Evolutionary conservation across 1,140 invertebrate genomes (phyloP).

Genomic region (Papilio xuthus): DNA sequence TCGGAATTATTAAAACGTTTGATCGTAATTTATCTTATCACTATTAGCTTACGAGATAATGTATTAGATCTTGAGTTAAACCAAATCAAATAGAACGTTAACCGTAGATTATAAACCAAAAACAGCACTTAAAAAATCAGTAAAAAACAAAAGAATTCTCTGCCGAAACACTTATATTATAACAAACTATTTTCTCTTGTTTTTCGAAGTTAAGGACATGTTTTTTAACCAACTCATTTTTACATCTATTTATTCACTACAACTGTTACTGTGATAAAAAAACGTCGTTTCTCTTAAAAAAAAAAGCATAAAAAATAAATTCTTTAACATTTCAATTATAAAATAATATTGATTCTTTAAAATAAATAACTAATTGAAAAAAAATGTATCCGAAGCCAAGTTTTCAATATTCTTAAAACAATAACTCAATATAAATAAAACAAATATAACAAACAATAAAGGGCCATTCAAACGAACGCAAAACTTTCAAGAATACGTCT

Average conservation of each 20-base stretch:
- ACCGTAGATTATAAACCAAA: background rate
- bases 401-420: background rate
- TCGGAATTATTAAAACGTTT: background rate
- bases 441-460: background rate
- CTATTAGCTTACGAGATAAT: conserved; percentile 20
- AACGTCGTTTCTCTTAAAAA: too few species aligned
- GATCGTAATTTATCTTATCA: conserved; percentile 22
- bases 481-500: conserved; percentile 10
- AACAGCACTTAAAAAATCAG: background rate
- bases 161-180: background rate
- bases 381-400: background rate
- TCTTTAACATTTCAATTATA: too few species aligned
- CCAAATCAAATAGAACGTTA: background rate
- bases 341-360: background rate
- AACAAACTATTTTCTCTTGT: too few species aligned
- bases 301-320: too few species aligned
- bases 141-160: too few species aligned
- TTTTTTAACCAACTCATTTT: too few species aligned
- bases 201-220: too few species aligned
- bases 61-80: background rate
- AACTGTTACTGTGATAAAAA: too few species aligned
- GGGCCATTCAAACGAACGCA: background rate
- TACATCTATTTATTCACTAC: too few species aligned
- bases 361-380: background rate
- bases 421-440: background rate